phyloP scores from a whole-genome alignment of 2,888 invertebrate genomes.

The Drosophila anomalipes region DNA sequence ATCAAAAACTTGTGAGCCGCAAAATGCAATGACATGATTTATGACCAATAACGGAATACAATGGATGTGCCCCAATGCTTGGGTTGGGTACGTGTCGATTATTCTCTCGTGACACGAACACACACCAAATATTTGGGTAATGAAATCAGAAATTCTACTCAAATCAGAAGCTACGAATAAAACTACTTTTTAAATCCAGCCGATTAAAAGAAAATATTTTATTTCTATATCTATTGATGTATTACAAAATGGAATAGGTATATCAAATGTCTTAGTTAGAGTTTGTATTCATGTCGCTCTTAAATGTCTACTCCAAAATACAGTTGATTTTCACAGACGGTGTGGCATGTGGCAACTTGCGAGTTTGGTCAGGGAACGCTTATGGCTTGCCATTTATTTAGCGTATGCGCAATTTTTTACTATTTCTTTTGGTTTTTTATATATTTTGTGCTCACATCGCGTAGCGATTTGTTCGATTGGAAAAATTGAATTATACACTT shows the following conservation, averaged over 20 bases:
- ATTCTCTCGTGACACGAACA: constrained; percentile 6
- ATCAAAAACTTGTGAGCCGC: constrained; percentile 43
- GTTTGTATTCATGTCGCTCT: not conserved
- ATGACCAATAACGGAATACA: constrained; percentile 45
- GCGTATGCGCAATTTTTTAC: constrained; percentile 65
- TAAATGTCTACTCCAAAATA: not conserved
- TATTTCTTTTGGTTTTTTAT: constrained; percentile 1
- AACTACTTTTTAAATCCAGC: not conserved
- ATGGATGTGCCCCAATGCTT: constrained; percentile 5
- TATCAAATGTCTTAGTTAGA: not conserved
- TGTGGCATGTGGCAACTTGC: constrained; percentile 1
- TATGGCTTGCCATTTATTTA: constrained; percentile 70
- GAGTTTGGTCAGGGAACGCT: constrained; percentile 39
- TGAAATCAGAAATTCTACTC: not conserved
- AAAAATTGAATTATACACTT: constrained; percentile 78
- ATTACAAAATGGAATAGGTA: not conserved
- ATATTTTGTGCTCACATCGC: constrained; percentile 26
- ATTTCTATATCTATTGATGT: not conserved
- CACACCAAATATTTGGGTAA: not conserved
- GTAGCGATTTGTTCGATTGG: constrained; percentile 72
- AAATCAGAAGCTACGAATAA: not conserved
- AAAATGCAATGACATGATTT: constrained; percentile 76
- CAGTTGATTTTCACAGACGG: constrained; percentile 16
- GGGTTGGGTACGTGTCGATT: not conserved
- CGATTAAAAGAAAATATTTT: not conserved